Base-by-base conservation (phyloP, 2,888 invertebrate genomes). In the Caenorhabditis sp. region DNA sequence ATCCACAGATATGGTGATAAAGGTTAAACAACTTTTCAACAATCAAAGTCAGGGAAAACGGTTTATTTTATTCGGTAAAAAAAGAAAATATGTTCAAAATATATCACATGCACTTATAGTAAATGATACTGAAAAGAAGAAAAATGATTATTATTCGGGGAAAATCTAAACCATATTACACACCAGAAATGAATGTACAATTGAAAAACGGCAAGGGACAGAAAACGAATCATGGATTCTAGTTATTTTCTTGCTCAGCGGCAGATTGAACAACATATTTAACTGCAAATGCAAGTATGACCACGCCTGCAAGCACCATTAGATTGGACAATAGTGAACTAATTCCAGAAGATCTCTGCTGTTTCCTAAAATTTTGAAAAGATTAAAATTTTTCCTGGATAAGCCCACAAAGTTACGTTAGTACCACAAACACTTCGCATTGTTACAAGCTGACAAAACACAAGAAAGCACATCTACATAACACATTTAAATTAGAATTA, bases 221-320 rank as follows among this genome's bases (percentile, higher is more conserved):
- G 31, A 52, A 58, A 31, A 27, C 21, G 17, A 21, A n/a, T n/a
- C n/a, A n/a, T n/a, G 43, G 59, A 59, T 43, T 43, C 43, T 43
- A 43, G 43, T 27, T 26, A 23, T 43, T 8, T n/a, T 58, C 57
- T 36, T 31, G 20, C 7, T 58, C 57, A 10, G 26, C 26, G n/a
- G 87, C 84, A 26, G 80, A 68, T 38, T 78, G 60, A 25, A 87
- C 68, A 56, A 87, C 87, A 70, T 85, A 87, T 62, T 84, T 84
- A 80, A 87, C 87, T 70, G 85, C 87, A 80, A 86, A 82, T 73
- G 83, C 84, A 70, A 87, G 83, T 62, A 83, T 76, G 65, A 87
- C 84, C 64, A 87, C 83, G 70, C 86, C 85, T 74, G 84, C 81
- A 74, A 87, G 63, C 72, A 87, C 82, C 69, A 87, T 63, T 64